Percentiles rank a stretch among this genome's conserved stretches.
Evolutionary conservation across 37 sponge, comb jelly and placozoan species (phyloP).

Genomic region (Diacarnus erythraeanus): DNA sequence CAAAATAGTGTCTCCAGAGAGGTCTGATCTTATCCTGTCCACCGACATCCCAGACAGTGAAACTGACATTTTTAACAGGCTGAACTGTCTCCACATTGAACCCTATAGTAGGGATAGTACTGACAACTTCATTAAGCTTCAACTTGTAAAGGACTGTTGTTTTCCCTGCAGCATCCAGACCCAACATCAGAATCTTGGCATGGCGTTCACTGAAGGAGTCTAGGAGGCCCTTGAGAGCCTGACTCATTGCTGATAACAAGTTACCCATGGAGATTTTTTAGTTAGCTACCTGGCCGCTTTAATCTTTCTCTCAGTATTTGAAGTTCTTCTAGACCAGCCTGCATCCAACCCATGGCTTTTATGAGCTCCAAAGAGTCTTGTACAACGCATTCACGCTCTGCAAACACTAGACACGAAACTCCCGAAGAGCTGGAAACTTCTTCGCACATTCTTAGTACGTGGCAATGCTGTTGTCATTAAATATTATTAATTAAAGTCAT

Average conservation of each 20-base stretch:
- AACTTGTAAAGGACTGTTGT: constrained; percentile 97
- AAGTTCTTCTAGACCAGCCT: neutral
- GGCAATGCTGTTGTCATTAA: neutral
- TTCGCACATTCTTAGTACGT: constrained; percentile 6
- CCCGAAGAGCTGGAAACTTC: neutral
- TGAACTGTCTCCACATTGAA: constrained; percentile 98
- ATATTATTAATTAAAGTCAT: neutral
- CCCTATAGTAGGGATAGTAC: constrained; percentile 95
- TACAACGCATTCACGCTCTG: neutral
- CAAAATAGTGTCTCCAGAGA: constrained; percentile 92
- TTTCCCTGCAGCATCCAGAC: constrained; percentile 97
- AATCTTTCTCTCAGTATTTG: neutral
- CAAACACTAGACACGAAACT: neutral
- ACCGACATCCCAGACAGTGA: constrained; percentile 98
- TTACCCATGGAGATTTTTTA: constrained; percentile 16
- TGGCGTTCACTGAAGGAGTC: constrained; percentile 26
- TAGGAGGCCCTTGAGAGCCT: constrained; percentile 26
- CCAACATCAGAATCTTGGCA: constrained; percentile 95
- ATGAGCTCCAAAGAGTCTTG: neutral
- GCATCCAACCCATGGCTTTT: neutral
- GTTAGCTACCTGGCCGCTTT: neutral
- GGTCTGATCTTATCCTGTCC: constrained; percentile 96
- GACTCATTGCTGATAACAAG: constrained; percentile 14
- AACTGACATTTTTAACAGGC: constrained; percentile 81
- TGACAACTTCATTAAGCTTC: constrained; percentile 90